Conservation (phyloP, 2,797 vertebrate species). For the Dryobates pubescens region DNA sequence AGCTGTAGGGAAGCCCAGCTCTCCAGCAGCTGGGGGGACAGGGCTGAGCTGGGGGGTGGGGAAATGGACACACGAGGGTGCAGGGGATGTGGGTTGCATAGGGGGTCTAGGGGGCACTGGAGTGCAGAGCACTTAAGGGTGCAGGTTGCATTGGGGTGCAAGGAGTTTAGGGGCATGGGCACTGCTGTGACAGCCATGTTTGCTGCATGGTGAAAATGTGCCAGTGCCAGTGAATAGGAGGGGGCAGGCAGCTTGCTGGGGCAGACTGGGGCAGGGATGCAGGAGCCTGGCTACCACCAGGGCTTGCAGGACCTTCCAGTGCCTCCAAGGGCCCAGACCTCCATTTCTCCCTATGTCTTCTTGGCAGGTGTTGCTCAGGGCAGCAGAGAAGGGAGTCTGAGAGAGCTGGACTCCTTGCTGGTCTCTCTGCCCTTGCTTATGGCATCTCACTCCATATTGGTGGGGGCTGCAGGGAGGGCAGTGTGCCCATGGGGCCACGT, state of each 20-base stretch:
- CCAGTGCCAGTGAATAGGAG: background rate
- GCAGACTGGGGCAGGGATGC: background rate
- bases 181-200: background rate
- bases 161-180: background rate
- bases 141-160: too few relatives aligned
- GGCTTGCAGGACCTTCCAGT: background rate
- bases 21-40: background rate
- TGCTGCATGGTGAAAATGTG: background rate
- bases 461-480: background rate
- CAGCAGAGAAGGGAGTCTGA: background rate
- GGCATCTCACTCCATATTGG: background rate
- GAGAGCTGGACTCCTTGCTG: background rate
- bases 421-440: background rate
- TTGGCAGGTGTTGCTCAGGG: background rate
- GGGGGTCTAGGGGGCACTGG: background rate
- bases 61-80: background rate
- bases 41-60: background rate
- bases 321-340: background rate
- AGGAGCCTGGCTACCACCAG: background rate
- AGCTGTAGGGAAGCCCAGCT: rapidly evolving
- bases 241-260: background rate
- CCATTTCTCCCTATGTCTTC: background rate
- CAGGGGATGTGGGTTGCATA: background rate
- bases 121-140: background rate
- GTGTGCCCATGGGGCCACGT: rapidly evolving